Percentiles rank a stretch among this genome's conserved stretches.
Evolutionary conservation across 1,140 invertebrate genomes (phyloP).

Genomic region (Asbolus verrucosus): DNA sequence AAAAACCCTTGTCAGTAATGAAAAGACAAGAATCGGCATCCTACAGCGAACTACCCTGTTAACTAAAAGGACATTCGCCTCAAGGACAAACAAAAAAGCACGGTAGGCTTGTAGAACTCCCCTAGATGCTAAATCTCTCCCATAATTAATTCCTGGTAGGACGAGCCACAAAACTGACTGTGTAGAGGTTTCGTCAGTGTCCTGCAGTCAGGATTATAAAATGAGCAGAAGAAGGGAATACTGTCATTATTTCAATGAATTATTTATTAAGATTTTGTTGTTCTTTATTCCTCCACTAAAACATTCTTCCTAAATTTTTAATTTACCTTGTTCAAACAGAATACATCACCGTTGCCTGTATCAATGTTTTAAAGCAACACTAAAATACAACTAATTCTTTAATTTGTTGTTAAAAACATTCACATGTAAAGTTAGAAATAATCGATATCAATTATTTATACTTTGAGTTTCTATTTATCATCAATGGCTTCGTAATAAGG

Average conservation of each 20-base stretch:
- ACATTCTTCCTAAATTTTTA: constrained; percentile 1
- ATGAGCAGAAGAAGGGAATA: constrained; percentile 19
- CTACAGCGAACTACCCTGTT: constrained; percentile 20
- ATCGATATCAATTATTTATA: too few species aligned
- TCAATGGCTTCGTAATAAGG: neutral
- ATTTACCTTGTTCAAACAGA: neutral
- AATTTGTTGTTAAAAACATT: too few species aligned
- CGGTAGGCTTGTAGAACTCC: constrained; percentile 16
- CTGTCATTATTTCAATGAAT: constrained; percentile 42
- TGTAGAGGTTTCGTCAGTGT: constrained; percentile 8
- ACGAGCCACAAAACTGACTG: constrained; percentile 27
- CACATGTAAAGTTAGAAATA: too few species aligned
- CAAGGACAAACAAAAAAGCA: constrained; percentile 33
- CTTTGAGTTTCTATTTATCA: too few species aligned
- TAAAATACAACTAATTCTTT: too few species aligned
- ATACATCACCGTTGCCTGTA: too few species aligned
- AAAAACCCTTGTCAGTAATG: constrained; percentile 12
- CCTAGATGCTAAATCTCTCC: constrained; percentile 37
- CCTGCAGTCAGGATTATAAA: constrained; percentile 35
- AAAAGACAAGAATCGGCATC: constrained; percentile 8
- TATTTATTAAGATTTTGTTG: constrained; percentile 40
- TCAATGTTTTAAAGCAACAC: too few species aligned
- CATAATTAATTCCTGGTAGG: constrained; percentile 42
- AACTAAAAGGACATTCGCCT: constrained; percentile 1
- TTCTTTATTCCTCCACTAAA: neutral